These are phyloP conservation scores for Lucifuga dentata DNA, from an alignment of 2,113 vertebrate genomes.

Conservation along the genomic window DNA sequence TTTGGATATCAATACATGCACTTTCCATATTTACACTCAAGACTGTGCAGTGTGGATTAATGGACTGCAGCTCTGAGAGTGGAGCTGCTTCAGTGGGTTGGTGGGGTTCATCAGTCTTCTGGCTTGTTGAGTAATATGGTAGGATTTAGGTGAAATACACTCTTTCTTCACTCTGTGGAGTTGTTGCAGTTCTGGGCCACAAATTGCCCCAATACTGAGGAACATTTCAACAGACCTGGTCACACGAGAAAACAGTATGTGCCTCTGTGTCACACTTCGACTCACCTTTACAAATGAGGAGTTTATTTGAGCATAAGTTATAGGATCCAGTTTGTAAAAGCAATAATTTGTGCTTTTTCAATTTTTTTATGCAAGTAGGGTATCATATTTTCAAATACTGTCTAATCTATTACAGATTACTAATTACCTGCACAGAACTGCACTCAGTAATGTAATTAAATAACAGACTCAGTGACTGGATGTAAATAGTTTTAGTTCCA, in stretches of 20 bases:
- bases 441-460: too few relatives aligned
- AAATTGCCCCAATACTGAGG: constrained; percentile 80
- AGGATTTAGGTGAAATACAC: constrained; percentile 77
- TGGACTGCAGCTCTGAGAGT: not conserved
- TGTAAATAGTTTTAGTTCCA: too few relatives aligned
- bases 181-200: constrained; percentile 84
- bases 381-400: too few relatives aligned
- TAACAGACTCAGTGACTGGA: too few relatives aligned
- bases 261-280: constrained; percentile 33
- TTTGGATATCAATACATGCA: too few relatives aligned
- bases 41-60: not conserved
- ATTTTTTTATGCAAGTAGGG: too few relatives aligned
- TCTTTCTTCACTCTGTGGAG: constrained; percentile 84
- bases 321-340: too few relatives aligned
- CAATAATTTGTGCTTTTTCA: too few relatives aligned
- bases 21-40: too few relatives aligned
- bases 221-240: constrained; percentile 81
- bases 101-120: constrained; percentile 46
- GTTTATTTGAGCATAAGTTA: too few relatives aligned
- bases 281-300: constrained; percentile 5
- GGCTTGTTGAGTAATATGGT: constrained; percentile 78
- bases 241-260: constrained; percentile 61
- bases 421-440: too few relatives aligned
- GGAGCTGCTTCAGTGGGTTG: constrained; percentile 15
- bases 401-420: too few relatives aligned